These are phyloP conservation scores for Anoplolepis gracilipes DNA, from an alignment of 1,140 invertebrate genomes.

Conservation along the genomic window DNA sequence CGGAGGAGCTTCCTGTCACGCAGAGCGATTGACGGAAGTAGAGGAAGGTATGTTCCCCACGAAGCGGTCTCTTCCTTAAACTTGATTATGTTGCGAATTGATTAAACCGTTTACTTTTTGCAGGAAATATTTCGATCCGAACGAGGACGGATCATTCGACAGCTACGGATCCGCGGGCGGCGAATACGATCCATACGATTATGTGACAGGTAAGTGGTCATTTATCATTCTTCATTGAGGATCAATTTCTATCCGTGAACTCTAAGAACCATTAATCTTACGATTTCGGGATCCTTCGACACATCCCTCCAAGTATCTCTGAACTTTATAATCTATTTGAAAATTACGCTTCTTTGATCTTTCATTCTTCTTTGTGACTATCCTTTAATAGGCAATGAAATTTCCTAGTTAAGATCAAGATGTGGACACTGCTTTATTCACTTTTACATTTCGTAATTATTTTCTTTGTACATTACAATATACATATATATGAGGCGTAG, in stretches of 20 bases:
- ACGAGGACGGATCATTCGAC: constrained; percentile 82
- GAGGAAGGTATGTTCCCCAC: constrained; percentile 78
- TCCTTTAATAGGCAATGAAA: background rate
- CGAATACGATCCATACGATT: constrained; percentile 79
- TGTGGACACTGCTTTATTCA: constrained; percentile 3
- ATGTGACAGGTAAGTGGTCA: constrained; percentile 76
- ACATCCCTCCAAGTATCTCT: background rate
- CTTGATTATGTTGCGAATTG: background rate
- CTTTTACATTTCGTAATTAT: constrained; percentile 35
- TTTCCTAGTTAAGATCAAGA: background rate
- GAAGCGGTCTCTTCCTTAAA: constrained; percentile 24
- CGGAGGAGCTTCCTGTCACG: constrained; percentile 80
- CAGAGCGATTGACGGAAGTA: constrained; percentile 83
- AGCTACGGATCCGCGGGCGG: constrained; percentile 80
- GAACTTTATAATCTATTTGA: background rate
- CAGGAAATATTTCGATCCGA: constrained; percentile 82
- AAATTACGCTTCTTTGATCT: background rate
- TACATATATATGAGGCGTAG: background rate
- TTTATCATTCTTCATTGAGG: background rate
- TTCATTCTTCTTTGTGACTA: background rate
- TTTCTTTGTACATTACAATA: background rate
- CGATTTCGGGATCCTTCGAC: background rate
- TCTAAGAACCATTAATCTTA: background rate
- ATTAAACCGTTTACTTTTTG: constrained; percentile 43
- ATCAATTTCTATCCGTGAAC: background rate